Base-by-base conservation (phyloP, 2,888 invertebrate genomes). In the Glaucopsyche alexis region DNA sequence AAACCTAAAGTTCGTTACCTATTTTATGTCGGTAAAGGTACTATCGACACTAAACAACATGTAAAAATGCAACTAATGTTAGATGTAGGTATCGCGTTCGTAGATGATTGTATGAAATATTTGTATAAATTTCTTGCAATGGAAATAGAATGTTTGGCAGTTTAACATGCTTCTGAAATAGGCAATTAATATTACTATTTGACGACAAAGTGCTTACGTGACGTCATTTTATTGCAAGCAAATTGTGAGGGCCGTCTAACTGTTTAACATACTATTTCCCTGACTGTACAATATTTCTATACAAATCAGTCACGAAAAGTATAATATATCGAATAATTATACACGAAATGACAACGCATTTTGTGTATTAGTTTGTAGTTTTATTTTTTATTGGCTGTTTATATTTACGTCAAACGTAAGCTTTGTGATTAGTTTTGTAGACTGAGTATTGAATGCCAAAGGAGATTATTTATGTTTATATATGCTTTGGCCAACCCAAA, bases 371-470 rank as follows among this genome's bases (percentile, higher is more conserved):
- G 60, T 60, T 29, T n/a, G 19, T 55, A 47, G 47, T 60, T 60
- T 7, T 60, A 29, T 29, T 60, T 29, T 60, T 60, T 0, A 60
- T 60, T 60, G 60, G 60, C 60, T 60, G 60, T 60, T 60, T 60
- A 60, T 60, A 38, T 29, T 60, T 14, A 60, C 60, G 60, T 60
- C 60, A 60, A 60, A 60, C 60, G 60, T 60, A 38, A 60, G 55
- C 19, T 55, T 55, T 55, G 19, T 60, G 60, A 60, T 60, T 60
- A 60, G 60, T 60, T 55, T 55, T 29, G 60, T 60, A 60, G 60
- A 60, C 29, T 60, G 60, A 60, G 11, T 60, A 60, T 60, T 13
- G 60, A 60, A 60, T 60, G 60, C 60, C 60, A 60, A 60, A 60
- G 60, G 60, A 60, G 60, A 60, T 13, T 60, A 7, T 60, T 47